phyloP scores from a whole-genome alignment of 2,113 vertebrate genomes.

The Oreochromis spilurus region DNA sequence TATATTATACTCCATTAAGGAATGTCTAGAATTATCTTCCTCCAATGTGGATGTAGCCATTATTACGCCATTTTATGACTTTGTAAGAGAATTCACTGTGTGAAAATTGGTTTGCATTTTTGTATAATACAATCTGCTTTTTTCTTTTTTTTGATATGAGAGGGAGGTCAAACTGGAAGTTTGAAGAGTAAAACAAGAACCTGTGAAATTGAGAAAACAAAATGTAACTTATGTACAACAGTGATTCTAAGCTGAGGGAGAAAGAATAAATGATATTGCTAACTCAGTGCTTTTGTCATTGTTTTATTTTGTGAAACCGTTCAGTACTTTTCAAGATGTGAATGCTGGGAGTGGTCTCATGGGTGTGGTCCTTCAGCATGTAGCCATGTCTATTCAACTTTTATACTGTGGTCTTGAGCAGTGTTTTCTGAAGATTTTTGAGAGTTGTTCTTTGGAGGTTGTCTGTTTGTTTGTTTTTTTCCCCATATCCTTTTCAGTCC shows the following conservation, averaged over 20 bases:
- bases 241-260: constrained; percentile 77
- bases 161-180: constrained; percentile 76
- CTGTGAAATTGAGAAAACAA: constrained; percentile 76
- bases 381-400: neutral
- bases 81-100: constrained; percentile 87
- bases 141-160: constrained; percentile 69
- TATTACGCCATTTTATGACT: constrained; percentile 83
- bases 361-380: neutral
- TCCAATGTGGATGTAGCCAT: constrained; percentile 86
- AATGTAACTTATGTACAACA: constrained; percentile 78
- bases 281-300: constrained; percentile 43
- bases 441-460: neutral
- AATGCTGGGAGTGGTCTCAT: neutral
- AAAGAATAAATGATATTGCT: constrained; percentile 80
- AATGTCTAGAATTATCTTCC: constrained; percentile 86
- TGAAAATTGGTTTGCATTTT: constrained; percentile 88
- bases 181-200: constrained; percentile 69
- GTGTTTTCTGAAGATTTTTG: neutral
- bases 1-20: constrained; percentile 87
- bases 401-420: neutral
- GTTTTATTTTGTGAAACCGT: neutral
- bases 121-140: constrained; percentile 85
- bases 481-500: neutral
- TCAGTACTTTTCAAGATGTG: neutral
- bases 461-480: neutral